Evolutionary conservation across 2,888 invertebrate species (phyloP).

Genomic region (Trichogramma evanescens): DNA sequence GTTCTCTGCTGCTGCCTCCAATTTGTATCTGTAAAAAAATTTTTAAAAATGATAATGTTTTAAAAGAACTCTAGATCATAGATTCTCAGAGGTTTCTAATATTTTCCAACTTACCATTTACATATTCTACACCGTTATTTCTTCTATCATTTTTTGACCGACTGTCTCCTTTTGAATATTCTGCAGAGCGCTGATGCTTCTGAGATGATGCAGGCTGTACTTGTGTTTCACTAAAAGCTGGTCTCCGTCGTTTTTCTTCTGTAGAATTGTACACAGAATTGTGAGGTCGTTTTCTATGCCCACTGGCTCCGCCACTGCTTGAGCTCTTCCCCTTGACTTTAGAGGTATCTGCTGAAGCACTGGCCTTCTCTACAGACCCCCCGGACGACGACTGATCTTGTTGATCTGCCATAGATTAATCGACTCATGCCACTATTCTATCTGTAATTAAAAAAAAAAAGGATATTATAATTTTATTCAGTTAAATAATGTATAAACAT

Average conservation of each 20-base stretch:
- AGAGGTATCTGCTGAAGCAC: conserved; percentile 47
- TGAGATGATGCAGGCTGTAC: conserved; percentile 30
- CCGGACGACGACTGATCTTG: conserved; percentile 48
- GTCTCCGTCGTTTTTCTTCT: conserved; percentile 43
- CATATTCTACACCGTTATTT: conserved; percentile 43
- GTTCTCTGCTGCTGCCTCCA: conserved; percentile 40
- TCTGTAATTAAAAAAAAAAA: conserved; percentile 30
- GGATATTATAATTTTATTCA: background rate
- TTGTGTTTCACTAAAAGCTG: conserved; percentile 34
- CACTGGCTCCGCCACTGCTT: conserved; percentile 30
- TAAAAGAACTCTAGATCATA: background rate
- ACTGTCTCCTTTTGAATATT: conserved; percentile 36
- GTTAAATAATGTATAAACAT: background rate
- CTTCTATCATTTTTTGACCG: conserved; percentile 39
- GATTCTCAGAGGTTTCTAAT: no score
- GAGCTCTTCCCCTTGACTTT: conserved; percentile 42
- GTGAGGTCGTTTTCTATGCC: conserved; percentile 44
- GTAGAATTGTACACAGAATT: conserved; percentile 34
- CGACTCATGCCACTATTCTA: conserved; percentile 49
- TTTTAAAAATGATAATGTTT: background rate
- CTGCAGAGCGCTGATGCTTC: conserved; percentile 32
- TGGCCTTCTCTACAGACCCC: conserved; percentile 49
- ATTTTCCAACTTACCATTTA: conserved; percentile 33
- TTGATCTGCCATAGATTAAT: conserved; percentile 50
- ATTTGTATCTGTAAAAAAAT: conserved; percentile 33